Conservation (phyloP, 2,888 invertebrate species). For the Epistrophella euchroma region DNA sequence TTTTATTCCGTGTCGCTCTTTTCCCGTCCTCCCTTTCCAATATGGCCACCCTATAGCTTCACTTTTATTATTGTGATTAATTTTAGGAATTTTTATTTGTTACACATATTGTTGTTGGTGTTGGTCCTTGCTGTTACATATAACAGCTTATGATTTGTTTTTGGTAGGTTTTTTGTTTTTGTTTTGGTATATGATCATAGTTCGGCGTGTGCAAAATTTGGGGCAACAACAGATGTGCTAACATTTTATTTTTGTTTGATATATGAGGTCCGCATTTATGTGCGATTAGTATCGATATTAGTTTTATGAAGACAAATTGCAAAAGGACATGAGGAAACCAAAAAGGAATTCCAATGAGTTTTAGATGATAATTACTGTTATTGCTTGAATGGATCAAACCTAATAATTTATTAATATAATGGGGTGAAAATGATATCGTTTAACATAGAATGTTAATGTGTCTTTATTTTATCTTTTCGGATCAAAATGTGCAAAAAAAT, state of each 20-base stretch:
- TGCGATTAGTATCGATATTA: slow-evolving; percentile 65
- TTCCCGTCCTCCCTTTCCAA: not conserved
- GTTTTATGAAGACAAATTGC: slow-evolving; percentile 72
- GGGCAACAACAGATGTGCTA: slow-evolving; percentile 41
- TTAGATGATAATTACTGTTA: slow-evolving; percentile 43
- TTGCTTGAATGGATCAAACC: slow-evolving; percentile 28
- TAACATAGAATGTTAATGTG: not conserved
- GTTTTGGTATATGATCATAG: slow-evolving; percentile 6
- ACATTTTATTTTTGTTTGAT: slow-evolving; percentile 60
- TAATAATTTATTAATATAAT: slow-evolving; percentile 29
- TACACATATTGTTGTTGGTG: slow-evolving; percentile 3
- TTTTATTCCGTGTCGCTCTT: slow-evolving; percentile 33
- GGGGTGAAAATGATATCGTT: slow-evolving; percentile 6
- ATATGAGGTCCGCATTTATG: slow-evolving; percentile 55
- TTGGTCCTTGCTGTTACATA: slow-evolving; percentile 38
- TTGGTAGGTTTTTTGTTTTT: slow-evolving; percentile 20
- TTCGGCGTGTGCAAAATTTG: not conserved
- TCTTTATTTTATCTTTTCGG: not conserved
- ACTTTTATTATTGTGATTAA: slow-evolving; percentile 66
- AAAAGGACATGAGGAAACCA: slow-evolving; percentile 27
- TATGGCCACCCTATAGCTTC: slow-evolving; percentile 19
- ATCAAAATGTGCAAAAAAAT: too few species aligned
- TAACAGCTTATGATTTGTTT: slow-evolving; percentile 39
- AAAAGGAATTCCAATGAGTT: slow-evolving; percentile 34
- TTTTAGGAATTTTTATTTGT: slow-evolving; percentile 54